Conservation (phyloP, 2,888 invertebrate species). For the Drosophila borealis region DNA sequence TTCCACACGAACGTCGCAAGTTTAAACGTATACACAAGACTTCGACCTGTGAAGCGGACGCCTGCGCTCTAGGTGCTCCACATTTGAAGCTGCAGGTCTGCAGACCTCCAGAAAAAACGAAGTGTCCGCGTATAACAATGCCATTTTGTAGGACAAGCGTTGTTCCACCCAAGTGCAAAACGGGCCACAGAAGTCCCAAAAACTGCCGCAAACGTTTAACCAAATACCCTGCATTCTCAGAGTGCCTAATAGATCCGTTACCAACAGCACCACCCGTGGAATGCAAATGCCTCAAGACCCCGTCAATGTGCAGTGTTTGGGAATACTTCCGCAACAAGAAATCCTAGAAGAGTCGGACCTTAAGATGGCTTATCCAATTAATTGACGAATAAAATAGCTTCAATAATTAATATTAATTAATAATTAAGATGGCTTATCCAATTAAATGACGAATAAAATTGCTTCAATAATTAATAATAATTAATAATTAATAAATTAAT, state of each 20-base stretch:
- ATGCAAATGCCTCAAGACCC: slow-evolving; percentile 57
- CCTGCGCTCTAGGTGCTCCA: not conserved
- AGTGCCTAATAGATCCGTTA: slow-evolving; percentile 52
- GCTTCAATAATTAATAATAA: no score
- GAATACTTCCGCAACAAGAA: slow-evolving; percentile 63
- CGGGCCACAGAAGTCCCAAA: not conserved
- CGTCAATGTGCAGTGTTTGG: slow-evolving; percentile 67
- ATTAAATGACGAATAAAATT: no score
- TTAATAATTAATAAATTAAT: no score
- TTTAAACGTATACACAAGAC: not conserved
- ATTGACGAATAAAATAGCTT: no score
- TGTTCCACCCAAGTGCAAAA: slow-evolving; percentile 18
- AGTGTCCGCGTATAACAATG: slow-evolving; percentile 37
- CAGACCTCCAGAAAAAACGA: accelerated
- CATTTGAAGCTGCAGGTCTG: slow-evolving; percentile 24
- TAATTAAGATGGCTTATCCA: no score
- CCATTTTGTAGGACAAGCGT: slow-evolving; percentile 38
- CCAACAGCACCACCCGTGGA: slow-evolving; percentile 47
- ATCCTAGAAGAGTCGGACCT: slow-evolving; percentile 33
- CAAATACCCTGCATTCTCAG: slow-evolving; percentile 68
- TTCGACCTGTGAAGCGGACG: not conserved
- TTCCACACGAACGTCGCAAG: slow-evolving; percentile 17
- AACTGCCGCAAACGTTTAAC: slow-evolving; percentile 52
- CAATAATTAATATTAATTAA: no score
- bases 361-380: no score